phyloP scores from a whole-genome alignment of 2,113 vertebrate genomes.

The Progne subis region DNA sequence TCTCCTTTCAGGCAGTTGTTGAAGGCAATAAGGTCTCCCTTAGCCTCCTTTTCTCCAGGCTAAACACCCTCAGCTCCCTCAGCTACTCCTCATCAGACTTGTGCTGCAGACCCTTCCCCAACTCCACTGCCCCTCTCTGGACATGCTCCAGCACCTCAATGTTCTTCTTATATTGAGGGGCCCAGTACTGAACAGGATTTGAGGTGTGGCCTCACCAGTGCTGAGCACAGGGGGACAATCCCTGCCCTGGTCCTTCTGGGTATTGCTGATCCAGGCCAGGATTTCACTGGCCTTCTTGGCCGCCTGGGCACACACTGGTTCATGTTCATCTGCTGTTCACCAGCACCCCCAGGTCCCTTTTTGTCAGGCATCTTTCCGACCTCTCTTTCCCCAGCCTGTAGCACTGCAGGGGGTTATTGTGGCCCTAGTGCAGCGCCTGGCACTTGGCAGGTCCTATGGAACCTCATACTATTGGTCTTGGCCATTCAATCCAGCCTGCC shows the following conservation, averaged over 20 bases:
- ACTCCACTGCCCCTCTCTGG: not conserved
- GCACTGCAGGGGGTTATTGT: not conserved
- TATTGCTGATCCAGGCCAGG: accelerated
- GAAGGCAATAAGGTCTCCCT: not conserved
- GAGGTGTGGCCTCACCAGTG: accelerated
- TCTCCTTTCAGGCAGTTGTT: not conserved
- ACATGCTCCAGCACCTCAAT: accelerated
- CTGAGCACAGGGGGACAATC: accelerated
- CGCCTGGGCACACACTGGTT: not conserved
- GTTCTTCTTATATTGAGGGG: accelerated
- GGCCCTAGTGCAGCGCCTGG: not conserved
- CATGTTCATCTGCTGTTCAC: not conserved
- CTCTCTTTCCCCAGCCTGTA: not conserved
- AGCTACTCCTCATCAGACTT: not conserved
- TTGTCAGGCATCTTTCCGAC: not conserved
- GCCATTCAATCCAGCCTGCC: not conserved
- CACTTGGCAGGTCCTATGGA: not conserved
- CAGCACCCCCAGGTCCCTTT: not conserved
- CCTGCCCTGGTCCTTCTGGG: not conserved
- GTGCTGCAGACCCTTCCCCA: not conserved
- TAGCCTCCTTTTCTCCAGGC: not conserved
- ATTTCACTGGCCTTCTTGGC: accelerated
- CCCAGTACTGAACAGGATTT: accelerated
- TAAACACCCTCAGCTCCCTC: not conserved
- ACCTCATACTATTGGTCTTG: not conserved